These are phyloP conservation scores for Semotilus atromaculatus DNA, from an alignment of 2,797 vertebrate genomes.

Conservation along the genomic window DNA sequence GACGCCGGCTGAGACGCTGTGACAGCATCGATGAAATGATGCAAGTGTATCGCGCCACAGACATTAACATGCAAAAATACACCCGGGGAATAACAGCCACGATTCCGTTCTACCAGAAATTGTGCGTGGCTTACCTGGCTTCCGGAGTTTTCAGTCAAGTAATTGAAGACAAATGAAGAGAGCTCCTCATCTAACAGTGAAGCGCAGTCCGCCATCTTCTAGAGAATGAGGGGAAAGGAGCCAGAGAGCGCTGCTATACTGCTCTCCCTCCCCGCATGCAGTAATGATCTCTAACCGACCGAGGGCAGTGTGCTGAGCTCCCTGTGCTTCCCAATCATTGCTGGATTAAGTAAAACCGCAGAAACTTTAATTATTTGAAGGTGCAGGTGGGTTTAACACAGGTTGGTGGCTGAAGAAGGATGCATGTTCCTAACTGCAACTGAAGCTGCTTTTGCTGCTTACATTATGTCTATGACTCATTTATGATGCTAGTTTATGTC, in stretches of 20 bases:
- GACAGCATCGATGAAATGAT: conserved; percentile 41
- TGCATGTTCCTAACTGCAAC: background rate
- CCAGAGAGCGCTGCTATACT: conserved; percentile 80
- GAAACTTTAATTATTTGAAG: conserved; percentile 33
- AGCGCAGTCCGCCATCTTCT: conserved; percentile 99
- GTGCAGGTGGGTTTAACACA: background rate
- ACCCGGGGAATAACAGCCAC: conserved; percentile 45
- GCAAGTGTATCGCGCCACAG: conserved; percentile 53
- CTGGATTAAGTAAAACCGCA: conserved; percentile 43
- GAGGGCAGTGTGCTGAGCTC: conserved; percentile 44
- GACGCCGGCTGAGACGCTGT: conserved; percentile 54
- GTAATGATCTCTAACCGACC: conserved; percentile 56
- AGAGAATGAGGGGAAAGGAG: conserved; percentile 83
- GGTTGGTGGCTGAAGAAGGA: background rate
- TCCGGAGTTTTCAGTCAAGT: conserved; percentile 89
- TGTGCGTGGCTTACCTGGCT: conserved; percentile 85
- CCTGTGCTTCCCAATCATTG: background rate
- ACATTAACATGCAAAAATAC: conserved; percentile 61
- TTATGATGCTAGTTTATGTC: conserved; percentile 44
- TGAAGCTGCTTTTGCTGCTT: conserved; percentile 18
- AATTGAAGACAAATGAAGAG: conserved; percentile 97
- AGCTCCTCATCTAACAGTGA: conserved; percentile 97
- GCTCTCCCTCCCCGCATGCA: conserved; percentile 69
- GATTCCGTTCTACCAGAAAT: conserved; percentile 37
- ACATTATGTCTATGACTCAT: conserved; percentile 59